Base-by-base conservation (phyloP, 1,140 invertebrate species). In the Berghia stephanieae region DNA sequence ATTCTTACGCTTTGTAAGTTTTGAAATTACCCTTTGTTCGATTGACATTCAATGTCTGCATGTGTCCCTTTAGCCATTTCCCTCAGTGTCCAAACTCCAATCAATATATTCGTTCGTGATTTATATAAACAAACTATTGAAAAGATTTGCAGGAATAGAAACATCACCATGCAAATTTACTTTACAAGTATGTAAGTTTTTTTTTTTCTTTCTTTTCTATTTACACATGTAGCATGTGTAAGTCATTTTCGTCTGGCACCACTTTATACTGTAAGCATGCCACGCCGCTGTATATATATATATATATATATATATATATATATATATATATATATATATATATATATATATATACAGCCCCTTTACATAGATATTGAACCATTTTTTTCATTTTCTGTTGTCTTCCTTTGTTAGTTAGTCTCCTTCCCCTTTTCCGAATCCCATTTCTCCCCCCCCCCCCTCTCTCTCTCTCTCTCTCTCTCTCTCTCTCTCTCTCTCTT, bases 361-460 rank as follows among this genome's bases (percentile, higher is more conserved):
- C 44, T 38, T 60, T 21, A 68, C 24, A 38, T 13, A 8, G 21
- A 21, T 69, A 21, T 42, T 21, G 27, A 36, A 38, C 10, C 6
- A 1, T 72, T 81, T 36, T 71, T 74, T 46, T 46, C 57, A 43
- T 72, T 57, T 63, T 76, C 13, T n/a, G 57, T 77, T 67, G 79
- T 75, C 44, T 82, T 79, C 27, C 60, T 68, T 16, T 69, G 44
- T 69, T 72, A n/a, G 21, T 49, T 10, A n/a, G 44, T 49, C 42
- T 72, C 44, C 10, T 72, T 36, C 10, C 34, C 24, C 69, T 72
- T 36, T 27, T 24, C 27, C 42, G 44, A 34, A 38, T 71, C 2
- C 44, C 40, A 43, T 78, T 75, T 72, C 78, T 68, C 74, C 70
- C 76, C 60, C 49, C 77, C 66, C 66, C 78, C 75, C 46, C 27